These are phyloP conservation scores for Cuculus canorus DNA, from an alignment of 2,797 vertebrate species.

Conservation along the genomic window DNA sequence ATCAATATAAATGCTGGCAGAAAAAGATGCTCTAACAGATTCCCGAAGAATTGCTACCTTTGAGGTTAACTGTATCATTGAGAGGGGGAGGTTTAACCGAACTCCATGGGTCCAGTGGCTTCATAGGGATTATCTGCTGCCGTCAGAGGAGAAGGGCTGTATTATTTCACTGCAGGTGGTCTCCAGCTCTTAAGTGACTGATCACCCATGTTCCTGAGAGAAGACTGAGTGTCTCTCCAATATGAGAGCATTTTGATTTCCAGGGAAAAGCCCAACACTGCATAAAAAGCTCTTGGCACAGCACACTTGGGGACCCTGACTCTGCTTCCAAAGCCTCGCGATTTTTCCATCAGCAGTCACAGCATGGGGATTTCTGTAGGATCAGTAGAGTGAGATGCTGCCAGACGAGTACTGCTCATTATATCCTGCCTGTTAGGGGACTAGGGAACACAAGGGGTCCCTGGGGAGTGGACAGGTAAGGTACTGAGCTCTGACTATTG, in stretches of 20 bases:
- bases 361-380: neutral
- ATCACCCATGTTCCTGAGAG: neutral
- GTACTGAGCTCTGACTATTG: neutral
- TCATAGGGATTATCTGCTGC: neutral
- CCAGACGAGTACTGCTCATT: neutral
- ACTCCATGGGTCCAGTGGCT: neutral
- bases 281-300: neutral
- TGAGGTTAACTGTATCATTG: neutral
- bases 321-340: neutral
- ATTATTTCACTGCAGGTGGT: neutral
- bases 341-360: neutral
- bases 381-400: neutral
- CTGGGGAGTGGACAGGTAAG: neutral
- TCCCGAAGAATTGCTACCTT: neutral
- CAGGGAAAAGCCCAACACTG: neutral
- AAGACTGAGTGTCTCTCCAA: neutral
- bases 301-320: neutral
- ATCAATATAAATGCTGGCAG: neutral
- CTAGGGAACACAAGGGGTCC: neutral
- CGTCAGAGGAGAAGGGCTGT: neutral
- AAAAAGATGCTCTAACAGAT: neutral
- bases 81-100: neutral
- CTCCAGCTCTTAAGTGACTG: neutral
- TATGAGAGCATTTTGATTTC: neutral
- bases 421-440: neutral